Conservation (phyloP, 2,888 invertebrate genomes). For the Coelogynopora nodosa region DNA sequence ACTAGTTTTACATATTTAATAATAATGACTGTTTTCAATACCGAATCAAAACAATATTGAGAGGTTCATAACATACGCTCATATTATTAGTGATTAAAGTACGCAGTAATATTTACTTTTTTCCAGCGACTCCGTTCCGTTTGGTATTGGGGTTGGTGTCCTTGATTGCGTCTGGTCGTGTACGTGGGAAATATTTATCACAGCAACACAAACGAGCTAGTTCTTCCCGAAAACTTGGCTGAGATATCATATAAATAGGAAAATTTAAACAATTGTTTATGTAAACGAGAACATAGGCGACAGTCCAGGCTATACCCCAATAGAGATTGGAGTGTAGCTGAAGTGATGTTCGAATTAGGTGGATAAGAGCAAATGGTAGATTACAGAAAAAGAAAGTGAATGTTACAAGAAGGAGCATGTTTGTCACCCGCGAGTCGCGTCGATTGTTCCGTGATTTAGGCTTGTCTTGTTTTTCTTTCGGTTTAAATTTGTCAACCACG, state of each 20-base stretch:
- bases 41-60: no score
- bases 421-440: slow-evolving; percentile 30
- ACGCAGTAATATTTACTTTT: no score
- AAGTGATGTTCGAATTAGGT: neutral
- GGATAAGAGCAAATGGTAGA: slow-evolving; percentile 32
- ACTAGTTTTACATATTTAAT: no score
- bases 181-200: neutral
- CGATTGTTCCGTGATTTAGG: neutral
- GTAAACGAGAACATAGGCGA: slow-evolving; percentile 15
- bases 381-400: slow-evolving; percentile 35
- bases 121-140: neutral
- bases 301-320: slow-evolving; percentile 33
- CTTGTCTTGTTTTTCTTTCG: neutral
- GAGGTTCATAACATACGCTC: no score
- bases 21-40: no score
- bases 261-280: slow-evolving; percentile 37
- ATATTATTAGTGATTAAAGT: no score
- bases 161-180: no score
- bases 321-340: neutral
- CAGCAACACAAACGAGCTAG: neutral
- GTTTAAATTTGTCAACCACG: neutral
- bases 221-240: slow-evolving; percentile 1
- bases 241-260: slow-evolving; percentile 41
- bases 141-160: neutral
- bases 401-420: slow-evolving; percentile 22